Evolutionary conservation across 2,113 vertebrate species (phyloP).

Genomic region (Desmodus rotundus): DNA sequence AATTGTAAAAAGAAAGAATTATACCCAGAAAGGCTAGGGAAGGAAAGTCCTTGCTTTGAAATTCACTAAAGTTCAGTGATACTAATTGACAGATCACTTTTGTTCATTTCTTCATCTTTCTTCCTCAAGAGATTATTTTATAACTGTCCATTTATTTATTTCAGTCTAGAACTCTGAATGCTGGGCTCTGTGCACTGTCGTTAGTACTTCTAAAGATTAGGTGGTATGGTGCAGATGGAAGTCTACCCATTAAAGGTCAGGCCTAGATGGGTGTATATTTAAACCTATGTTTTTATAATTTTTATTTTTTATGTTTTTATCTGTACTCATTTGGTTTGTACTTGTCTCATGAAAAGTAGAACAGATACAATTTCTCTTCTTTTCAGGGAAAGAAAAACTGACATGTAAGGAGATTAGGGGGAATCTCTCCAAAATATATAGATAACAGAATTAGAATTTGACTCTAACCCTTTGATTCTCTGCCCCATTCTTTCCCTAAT

Average conservation of each 20-base stretch:
- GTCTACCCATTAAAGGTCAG: not conserved
- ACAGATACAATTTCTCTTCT: not conserved
- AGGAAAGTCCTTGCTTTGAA: constrained; percentile 14
- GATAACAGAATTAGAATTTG: not conserved
- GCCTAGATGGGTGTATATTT: not conserved
- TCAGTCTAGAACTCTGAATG: not conserved
- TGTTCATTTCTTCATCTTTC: not conserved
- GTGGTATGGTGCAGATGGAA: not conserved
- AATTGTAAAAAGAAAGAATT: constrained; percentile 8
- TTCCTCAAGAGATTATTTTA: not conserved
- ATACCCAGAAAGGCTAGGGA: not conserved
- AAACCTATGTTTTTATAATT: not conserved
- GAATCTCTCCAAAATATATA: not conserved
- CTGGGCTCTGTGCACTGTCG: not conserved
- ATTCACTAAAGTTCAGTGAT: constrained; percentile 15
- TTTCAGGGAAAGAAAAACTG: not conserved
- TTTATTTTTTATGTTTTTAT: not conserved
- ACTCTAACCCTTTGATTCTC: not conserved
- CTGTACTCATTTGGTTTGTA: not conserved
- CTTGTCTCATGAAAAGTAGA: not conserved
- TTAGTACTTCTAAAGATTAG: not conserved
- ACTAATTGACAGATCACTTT: not conserved
- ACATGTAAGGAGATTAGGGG: not conserved
- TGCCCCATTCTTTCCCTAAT: not conserved
- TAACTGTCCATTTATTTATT: constrained; percentile 16